Conservation (phyloP, 2,113 vertebrate species). For the Marmota monax region DNA sequence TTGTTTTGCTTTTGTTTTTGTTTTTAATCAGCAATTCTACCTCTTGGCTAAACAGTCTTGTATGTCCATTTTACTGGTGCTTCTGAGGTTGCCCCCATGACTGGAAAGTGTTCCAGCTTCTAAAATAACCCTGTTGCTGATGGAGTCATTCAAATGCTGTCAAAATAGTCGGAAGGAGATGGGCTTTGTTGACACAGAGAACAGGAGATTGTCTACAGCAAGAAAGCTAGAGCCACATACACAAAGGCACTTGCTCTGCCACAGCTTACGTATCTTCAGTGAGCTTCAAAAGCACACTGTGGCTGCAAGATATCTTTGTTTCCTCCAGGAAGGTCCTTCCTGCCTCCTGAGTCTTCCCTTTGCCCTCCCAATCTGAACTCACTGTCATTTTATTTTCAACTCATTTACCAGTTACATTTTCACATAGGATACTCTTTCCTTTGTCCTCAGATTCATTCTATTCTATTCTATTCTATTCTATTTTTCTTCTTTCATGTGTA, state of each 20-base stretch:
- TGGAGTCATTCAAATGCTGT: background rate
- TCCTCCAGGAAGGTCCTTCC: too few relatives aligned
- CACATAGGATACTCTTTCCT: background rate
- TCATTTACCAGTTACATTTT: background rate
- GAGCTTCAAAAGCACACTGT: background rate
- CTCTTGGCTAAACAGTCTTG: background rate
- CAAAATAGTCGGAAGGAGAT: background rate
- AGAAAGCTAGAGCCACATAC: background rate
- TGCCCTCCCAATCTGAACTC: background rate
- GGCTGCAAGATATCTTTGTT: rapidly evolving
- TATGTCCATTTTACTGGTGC: background rate
- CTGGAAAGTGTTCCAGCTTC: background rate
- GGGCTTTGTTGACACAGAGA: background rate
- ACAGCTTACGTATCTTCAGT: background rate
- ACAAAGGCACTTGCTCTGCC: background rate
- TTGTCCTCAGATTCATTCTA: background rate
- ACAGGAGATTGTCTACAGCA: background rate
- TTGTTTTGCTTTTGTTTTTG: background rate
- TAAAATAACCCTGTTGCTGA: background rate
- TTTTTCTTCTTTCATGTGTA: background rate
- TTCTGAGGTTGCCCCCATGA: background rate
- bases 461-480: background rate
- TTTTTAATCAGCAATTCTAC: background rate
- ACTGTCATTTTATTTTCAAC: background rate
- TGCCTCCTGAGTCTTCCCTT: rapidly evolving